Evolutionary conservation across 2,113 vertebrate genomes (phyloP).

Genomic region (Eubucco bourcierii): DNA sequence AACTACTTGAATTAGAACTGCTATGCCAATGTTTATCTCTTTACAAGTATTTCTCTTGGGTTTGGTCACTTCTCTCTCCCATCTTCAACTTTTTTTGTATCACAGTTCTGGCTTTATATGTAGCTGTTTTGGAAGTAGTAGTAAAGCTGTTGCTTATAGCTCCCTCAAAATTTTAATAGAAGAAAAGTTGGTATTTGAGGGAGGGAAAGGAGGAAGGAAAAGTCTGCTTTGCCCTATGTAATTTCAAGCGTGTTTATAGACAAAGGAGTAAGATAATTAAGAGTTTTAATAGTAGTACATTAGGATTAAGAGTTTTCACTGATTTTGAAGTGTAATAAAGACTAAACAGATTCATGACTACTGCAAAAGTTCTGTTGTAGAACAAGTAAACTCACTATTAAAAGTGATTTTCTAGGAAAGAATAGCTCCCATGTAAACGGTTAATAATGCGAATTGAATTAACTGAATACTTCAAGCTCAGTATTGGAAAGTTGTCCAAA

Average conservation of each 20-base stretch:
- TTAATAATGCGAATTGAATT: neutral
- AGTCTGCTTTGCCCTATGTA: neutral
- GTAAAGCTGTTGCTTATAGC: neutral
- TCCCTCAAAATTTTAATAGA: neutral
- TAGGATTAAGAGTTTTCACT: accelerated
- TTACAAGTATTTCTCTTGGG: neutral
- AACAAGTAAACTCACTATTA: neutral
- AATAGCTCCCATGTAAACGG: neutral
- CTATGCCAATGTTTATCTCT: neutral
- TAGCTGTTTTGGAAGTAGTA: neutral
- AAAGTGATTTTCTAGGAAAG: neutral
- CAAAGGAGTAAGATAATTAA: neutral
- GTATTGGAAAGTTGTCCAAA: neutral
- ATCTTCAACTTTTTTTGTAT: neutral
- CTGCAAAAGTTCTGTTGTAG: neutral
- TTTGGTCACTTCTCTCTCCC: neutral
- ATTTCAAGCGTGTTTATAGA: neutral
- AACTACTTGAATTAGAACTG: neutral
- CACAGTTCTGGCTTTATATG: neutral
- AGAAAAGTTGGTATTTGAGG: neutral
- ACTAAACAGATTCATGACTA: neutral
- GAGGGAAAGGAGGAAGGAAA: neutral
- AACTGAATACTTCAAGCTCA: neutral
- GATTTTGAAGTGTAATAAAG: neutral
- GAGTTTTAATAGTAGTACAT: neutral